These are phyloP conservation scores for Ariolimax columbianus DNA, from an alignment of 2,888 invertebrate species.

Conservation along the genomic window DNA sequence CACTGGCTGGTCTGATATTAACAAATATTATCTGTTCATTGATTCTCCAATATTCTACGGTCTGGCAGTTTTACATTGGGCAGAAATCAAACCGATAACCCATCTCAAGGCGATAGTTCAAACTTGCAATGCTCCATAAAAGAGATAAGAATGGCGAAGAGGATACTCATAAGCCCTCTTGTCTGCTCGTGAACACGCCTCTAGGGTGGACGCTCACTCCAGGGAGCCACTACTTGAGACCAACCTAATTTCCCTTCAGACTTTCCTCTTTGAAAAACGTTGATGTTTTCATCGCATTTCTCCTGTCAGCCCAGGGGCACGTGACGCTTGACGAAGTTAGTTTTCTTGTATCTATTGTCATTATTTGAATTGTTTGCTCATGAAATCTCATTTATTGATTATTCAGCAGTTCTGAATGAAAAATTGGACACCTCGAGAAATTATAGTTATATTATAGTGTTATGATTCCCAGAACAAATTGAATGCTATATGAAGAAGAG, in stretches of 20 bases:
- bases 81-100: neutral
- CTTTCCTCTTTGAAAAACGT: neutral
- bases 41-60: neutral
- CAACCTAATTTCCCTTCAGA: neutral
- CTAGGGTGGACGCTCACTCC: neutral
- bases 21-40: neutral
- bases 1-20: neutral
- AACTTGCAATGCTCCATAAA: neutral
- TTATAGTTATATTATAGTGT: neutral
- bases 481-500: too few relatives aligned
- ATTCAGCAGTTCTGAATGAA: neutral
- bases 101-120: neutral
- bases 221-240: neutral
- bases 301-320: neutral
- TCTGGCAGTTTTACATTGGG: neutral
- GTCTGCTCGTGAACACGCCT: neutral
- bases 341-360: neutral
- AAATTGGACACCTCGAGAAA: neutral
- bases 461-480: too few relatives aligned
- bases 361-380: too few relatives aligned
- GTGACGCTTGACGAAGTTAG: neutral
- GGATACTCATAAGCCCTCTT: neutral
- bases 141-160: neutral
- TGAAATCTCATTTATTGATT: neutral
- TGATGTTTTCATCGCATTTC: neutral